phyloP scores from a whole-genome alignment of 1,140 invertebrate genomes.

The Drosophila varians region DNA sequence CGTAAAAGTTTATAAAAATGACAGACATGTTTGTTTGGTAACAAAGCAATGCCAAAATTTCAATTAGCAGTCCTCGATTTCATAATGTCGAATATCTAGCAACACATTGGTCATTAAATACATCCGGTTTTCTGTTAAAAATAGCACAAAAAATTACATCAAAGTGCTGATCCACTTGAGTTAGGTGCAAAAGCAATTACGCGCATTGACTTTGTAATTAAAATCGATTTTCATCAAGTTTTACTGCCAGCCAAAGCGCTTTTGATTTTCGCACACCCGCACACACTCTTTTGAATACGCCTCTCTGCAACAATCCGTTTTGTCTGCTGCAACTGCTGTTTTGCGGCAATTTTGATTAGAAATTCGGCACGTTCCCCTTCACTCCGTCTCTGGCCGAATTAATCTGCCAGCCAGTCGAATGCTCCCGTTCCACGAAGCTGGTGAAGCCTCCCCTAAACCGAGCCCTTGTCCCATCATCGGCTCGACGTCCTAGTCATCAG shows the following conservation, averaged over 20 bases:
- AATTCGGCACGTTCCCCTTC: conserved; percentile 57
- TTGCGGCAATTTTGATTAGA: conserved; percentile 76
- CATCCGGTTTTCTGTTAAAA: conserved; percentile 19
- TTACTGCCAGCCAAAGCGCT: conserved; percentile 60
- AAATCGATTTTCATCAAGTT: conserved; percentile 80
- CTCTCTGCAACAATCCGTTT: conserved; percentile 63
- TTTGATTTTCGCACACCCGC: conserved; percentile 54
- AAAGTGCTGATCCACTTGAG: conserved; percentile 66
- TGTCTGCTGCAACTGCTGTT: conserved; percentile 62
- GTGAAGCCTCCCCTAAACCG: neutral
- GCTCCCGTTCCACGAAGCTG: neutral
- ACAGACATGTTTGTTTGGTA: too few species aligned
- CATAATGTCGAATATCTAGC: too few species aligned
- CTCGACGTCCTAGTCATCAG: conserved; percentile 8
- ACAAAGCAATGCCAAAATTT: too few species aligned
- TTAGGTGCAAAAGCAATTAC: conserved; percentile 79
- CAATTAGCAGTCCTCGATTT: too few species aligned
- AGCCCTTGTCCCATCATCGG: conserved; percentile 22
- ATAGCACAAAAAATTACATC: conserved; percentile 43
- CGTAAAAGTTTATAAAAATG: too few species aligned
- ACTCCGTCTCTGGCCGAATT: conserved; percentile 39
- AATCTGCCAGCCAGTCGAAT: conserved; percentile 46
- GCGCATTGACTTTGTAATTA: conserved; percentile 81
- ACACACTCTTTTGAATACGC: conserved; percentile 22
- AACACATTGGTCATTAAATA: neutral